Evolutionary conservation across 2,888 invertebrate species (phyloP).

Genomic region (Fragum sueziense): DNA sequence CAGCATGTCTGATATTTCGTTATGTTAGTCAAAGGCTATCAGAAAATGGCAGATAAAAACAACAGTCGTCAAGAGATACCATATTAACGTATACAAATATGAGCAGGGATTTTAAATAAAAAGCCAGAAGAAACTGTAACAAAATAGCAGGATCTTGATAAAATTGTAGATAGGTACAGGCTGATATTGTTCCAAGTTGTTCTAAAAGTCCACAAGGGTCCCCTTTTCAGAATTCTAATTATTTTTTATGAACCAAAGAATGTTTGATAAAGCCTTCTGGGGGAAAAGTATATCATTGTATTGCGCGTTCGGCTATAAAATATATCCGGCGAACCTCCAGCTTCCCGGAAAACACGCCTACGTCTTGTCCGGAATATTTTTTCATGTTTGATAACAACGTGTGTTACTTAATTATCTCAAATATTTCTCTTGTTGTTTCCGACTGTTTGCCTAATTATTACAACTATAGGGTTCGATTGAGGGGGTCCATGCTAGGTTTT

Average conservation of each 20-base stretch:
- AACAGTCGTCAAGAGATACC: no score
- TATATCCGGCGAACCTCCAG: background rate
- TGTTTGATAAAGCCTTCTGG: background rate
- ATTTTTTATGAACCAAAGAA: background rate
- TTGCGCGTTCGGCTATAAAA: background rate
- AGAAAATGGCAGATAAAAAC: no score
- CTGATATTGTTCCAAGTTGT: background rate
- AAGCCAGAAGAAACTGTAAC: background rate
- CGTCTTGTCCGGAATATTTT: no score
- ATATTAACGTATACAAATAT: background rate
- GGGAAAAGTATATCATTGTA: background rate
- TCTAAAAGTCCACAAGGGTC: background rate
- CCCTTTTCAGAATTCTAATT: no score
- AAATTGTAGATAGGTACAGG: no score
- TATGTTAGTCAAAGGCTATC: no score
- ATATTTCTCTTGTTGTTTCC: no score
- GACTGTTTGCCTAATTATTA: no score
- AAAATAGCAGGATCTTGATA: background rate
- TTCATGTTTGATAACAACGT: no score
- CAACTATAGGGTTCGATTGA: no score
- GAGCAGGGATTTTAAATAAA: background rate
- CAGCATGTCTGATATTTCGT: background rate
- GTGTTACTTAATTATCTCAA: no score
- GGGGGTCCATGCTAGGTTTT: no score
- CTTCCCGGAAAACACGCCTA: background rate